Conservation (phyloP, 2,113 vertebrate genomes). For the Pardalotus punctatus region DNA sequence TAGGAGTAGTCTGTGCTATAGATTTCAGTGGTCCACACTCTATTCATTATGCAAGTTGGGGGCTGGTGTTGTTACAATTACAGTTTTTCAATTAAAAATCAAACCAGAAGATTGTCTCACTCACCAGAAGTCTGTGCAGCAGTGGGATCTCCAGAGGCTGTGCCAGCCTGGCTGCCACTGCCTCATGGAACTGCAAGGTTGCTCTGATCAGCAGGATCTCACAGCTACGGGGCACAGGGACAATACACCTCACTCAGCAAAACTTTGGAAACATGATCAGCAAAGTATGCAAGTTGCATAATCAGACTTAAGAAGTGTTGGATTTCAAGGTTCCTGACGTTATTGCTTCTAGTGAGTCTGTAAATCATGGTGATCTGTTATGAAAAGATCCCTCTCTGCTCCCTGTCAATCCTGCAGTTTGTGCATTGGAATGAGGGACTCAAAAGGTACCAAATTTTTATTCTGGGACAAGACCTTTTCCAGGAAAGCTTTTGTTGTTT, state of each 20-base stretch:
- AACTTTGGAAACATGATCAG: background rate
- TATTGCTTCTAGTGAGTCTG: background rate
- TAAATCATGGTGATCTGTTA: background rate
- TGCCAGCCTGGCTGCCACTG: background rate
- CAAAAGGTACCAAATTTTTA: accelerated
- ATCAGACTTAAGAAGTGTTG: background rate
- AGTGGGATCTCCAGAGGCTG: background rate
- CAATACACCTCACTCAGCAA: background rate
- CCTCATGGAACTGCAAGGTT: background rate
- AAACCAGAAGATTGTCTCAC: background rate
- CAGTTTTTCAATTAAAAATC: slow-evolving; percentile 30
- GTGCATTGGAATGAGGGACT: background rate
- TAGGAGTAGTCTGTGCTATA: background rate
- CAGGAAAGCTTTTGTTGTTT: background rate
- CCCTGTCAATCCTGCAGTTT: background rate
- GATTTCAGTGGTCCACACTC: background rate
- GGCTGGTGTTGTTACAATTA: background rate
- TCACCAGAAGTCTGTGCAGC: background rate
- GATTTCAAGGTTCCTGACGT: background rate
- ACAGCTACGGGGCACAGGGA: background rate
- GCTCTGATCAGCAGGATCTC: background rate
- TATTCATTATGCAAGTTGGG: background rate
- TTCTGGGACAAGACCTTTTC: background rate
- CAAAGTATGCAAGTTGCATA: background rate
- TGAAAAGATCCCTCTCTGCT: accelerated